Percentiles rank a stretch among this genome's conserved stretches.
phyloP scores from a whole-genome alignment of 2,797 vertebrate species.

The Helicolenus hilgendorfi region DNA sequence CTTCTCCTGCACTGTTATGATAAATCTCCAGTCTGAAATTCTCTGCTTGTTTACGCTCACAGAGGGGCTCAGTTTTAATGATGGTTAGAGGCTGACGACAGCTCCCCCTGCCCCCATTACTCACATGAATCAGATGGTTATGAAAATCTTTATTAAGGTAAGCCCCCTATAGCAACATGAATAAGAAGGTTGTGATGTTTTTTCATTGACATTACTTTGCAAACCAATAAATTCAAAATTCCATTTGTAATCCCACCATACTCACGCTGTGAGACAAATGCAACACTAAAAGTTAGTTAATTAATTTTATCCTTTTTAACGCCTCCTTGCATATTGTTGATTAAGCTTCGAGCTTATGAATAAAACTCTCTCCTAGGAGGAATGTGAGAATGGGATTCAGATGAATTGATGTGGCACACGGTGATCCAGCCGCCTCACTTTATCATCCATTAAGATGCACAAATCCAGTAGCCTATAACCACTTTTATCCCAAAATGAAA shows the following conservation, averaged over 20 bases:
- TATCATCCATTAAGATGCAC: conserved; percentile 71
- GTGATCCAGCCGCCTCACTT: conserved; percentile 70
- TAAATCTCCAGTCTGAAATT: conserved; percentile 41
- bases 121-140: conserved; percentile 42
- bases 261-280: conserved; percentile 74
- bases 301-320: conserved; percentile 77
- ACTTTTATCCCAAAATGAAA: conserved; percentile 66
- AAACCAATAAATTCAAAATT: conserved; percentile 57
- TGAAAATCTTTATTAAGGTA: conserved; percentile 59
- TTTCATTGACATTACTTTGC: conserved; percentile 44
- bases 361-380: conserved; percentile 72
- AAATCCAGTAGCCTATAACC: conserved; percentile 50
- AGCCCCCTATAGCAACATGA: conserved; percentile 47
- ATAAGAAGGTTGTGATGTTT: conserved; percentile 40
- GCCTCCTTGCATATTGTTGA: conserved; percentile 79
- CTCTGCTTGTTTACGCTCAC: conserved; percentile 60
- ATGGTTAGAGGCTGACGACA: conserved; percentile 60
- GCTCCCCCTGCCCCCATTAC: conserved; percentile 27
- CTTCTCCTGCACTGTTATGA: conserved; percentile 48
- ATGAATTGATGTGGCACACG: conserved; percentile 74
- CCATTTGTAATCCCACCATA: conserved; percentile 39
- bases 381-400: conserved; percentile 66
- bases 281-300: conserved; percentile 75
- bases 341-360: conserved; percentile 78
- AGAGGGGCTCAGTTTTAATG: conserved; percentile 54